phyloP scores from a whole-genome alignment of 2,888 invertebrate genomes.

The Lutraria lutraria region DNA sequence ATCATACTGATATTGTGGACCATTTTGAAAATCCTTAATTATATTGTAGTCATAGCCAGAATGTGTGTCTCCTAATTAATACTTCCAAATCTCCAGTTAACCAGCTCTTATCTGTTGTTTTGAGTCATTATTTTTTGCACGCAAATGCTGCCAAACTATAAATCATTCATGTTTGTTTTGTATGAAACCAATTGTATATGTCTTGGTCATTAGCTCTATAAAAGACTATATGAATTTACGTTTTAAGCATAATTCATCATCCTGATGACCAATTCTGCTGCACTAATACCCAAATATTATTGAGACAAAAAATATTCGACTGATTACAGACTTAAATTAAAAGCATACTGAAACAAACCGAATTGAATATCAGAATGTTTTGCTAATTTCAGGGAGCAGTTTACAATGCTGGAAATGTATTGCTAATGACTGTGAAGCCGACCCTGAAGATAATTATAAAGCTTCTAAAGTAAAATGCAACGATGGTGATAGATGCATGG shows the following conservation, averaged over 20 bases:
- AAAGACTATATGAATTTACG: neutral
- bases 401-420: slow-evolving; percentile 76
- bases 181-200: no score
- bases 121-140: no score
- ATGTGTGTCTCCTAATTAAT: no score
- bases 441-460: slow-evolving; percentile 69
- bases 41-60: no score
- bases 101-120: no score
- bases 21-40: no score
- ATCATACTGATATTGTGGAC: no score
- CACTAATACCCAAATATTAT: neutral
- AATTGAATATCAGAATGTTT: neutral
- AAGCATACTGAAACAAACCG: neutral
- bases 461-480: slow-evolving; percentile 66
- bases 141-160: no score
- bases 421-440: slow-evolving; percentile 71
- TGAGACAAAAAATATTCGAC: no score
- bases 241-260: neutral
- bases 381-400: slow-evolving; percentile 36
- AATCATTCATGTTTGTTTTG: no score
- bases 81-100: no score
- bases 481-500: slow-evolving; percentile 70
- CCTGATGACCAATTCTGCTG: neutral
- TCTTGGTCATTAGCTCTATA: no score
- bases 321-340: neutral